Evolutionary conservation across 2,113 vertebrate genomes (phyloP).

Genomic region (Zosterops pallidus): DNA sequence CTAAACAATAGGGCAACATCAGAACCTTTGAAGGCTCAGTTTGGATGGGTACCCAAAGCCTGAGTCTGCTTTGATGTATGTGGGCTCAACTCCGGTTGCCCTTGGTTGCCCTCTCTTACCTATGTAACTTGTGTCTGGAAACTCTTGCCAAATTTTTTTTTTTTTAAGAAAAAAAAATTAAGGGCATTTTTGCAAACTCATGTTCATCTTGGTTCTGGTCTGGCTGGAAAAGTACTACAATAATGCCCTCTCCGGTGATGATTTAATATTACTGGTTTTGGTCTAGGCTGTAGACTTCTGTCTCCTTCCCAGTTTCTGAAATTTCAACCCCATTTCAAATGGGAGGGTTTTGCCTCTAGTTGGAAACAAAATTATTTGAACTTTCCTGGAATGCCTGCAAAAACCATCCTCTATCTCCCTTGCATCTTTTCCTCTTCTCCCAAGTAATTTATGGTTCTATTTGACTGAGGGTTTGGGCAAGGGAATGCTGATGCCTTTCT

Average conservation of each 20-base stretch:
- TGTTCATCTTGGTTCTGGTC: slow-evolving; percentile 22
- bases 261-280: not conserved
- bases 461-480: not conserved
- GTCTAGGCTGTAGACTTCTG: not conserved
- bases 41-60: slow-evolving; percentile 57
- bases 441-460: not conserved
- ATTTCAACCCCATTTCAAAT: not conserved
- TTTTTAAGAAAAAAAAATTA: not conserved
- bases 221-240: slow-evolving; percentile 17
- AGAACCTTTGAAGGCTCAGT: slow-evolving; percentile 64
- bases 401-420: not conserved
- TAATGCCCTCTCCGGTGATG: not conserved
- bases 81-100: slow-evolving; percentile 57
- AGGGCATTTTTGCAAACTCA: slow-evolving; percentile 49
- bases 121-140: slow-evolving; percentile 50
- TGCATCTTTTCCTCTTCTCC: not conserved
- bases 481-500: not conserved
- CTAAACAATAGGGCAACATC: slow-evolving; percentile 56
- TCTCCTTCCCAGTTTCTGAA: not conserved
- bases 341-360: not conserved
- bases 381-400: not conserved
- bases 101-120: slow-evolving; percentile 62
- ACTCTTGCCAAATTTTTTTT: not conserved
- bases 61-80: slow-evolving; percentile 47
- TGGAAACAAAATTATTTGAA: not conserved